These are phyloP conservation scores for Nephrotoma appendiculata DNA, from an alignment of 2,888 invertebrate genomes.

Conservation along the genomic window DNA sequence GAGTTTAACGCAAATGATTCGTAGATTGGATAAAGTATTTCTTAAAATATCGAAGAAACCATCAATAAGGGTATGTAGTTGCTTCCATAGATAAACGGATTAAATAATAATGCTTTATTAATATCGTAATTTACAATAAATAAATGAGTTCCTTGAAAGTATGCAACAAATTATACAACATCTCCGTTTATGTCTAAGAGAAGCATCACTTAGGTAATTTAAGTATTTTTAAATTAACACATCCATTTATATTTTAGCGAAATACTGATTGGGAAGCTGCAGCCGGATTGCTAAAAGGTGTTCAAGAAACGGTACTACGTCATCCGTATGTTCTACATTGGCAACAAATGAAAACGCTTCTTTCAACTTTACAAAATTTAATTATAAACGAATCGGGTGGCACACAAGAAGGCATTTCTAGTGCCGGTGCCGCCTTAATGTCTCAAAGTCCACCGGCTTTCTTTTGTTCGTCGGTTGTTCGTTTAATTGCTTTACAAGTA, in stretches of 20 bases:
- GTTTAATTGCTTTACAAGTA: constrained; percentile 87
- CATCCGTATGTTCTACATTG: constrained; percentile 94
- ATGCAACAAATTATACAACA: neutral
- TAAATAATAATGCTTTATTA: no score
- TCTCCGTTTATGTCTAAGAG: no score
- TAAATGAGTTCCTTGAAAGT: neutral
- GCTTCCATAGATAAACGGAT: neutral
- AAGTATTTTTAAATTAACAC: no score
- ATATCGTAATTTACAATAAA: neutral
- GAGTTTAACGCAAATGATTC: constrained; percentile 76
- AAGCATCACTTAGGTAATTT: no score
- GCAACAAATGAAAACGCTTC: constrained; percentile 82
- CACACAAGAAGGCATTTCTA: constrained; percentile 53
- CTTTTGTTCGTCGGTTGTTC: constrained; percentile 92
- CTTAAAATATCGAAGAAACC: constrained; percentile 94
- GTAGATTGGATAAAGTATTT: constrained; percentile 92
- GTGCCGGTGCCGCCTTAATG: constrained; percentile 74
- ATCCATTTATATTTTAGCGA: constrained; percentile 37
- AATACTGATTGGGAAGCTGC: constrained; percentile 98
- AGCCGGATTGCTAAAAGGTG: constrained; percentile 80
- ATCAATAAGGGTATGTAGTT: constrained; percentile 54
- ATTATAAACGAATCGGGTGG: constrained; percentile 32
- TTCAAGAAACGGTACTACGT: constrained; percentile 83
- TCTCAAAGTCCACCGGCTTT: constrained; percentile 85
- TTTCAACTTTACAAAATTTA: constrained; percentile 70